phyloP scores from a whole-genome alignment of 37 sponge, comb jelly and placozoan genomes.

The Ephydatia muelleri region DNA sequence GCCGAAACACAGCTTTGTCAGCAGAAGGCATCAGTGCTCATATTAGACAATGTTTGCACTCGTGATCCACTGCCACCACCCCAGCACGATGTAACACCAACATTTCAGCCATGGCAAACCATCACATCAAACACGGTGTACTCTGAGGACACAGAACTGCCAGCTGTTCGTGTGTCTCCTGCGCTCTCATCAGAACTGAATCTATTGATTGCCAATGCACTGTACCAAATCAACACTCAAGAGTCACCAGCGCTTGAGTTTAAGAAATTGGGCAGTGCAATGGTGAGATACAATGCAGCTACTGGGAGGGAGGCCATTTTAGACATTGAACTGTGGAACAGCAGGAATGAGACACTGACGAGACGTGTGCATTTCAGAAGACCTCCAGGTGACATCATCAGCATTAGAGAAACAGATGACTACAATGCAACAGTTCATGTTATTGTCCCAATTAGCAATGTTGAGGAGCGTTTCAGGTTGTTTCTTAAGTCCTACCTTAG shows the following conservation, averaged over 20 bases:
- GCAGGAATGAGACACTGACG: neutral
- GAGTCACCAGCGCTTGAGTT: neutral
- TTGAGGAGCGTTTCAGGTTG: conserved; percentile 2
- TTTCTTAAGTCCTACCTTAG: neutral
- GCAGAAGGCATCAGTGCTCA: neutral
- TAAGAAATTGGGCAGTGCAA: conserved; percentile 9
- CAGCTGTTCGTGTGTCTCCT: neutral
- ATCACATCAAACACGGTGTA: neutral
- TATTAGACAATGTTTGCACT: neutral
- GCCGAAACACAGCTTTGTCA: neutral
- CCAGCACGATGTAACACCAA: neutral
- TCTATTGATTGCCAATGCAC: conserved; percentile 3
- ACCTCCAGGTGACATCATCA: neutral
- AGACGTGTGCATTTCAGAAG: neutral
- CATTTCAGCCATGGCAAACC: neutral
- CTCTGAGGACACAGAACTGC: neutral
- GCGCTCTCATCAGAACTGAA: conserved; percentile 10
- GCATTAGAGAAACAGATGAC: conserved; percentile 3
- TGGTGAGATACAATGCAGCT: conserved; percentile 25
- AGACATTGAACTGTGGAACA: conserved; percentile 11
- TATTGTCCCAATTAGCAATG: conserved; percentile 14
- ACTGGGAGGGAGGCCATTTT: conserved; percentile 44
- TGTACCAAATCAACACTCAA: neutral
- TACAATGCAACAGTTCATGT: neutral
- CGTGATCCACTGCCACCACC: neutral